A percentile compares a stretch with the other conserved stretches of the same genome.
These are phyloP conservation scores for Prorops nasuta DNA, from an alignment of 1,140 invertebrate genomes.

Conservation along the genomic window DNA sequence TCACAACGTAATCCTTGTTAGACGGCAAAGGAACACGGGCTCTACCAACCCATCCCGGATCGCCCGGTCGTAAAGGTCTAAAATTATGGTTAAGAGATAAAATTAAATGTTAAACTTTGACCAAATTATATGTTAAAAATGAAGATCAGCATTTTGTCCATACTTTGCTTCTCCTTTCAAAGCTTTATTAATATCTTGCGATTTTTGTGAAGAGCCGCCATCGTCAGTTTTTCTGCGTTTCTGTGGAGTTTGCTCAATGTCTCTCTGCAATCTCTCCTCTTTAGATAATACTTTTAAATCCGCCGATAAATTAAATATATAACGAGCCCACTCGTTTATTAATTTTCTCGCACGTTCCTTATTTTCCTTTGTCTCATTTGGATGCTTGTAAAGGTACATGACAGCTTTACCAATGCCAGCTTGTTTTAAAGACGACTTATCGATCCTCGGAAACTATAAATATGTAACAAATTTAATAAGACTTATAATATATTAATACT, in stretches of 20 bases:
- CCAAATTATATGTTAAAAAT: neutral
- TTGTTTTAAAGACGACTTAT: constrained; percentile 86
- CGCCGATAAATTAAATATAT: constrained; percentile 94
- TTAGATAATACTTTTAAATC: constrained; percentile 89
- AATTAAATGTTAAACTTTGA: constrained; percentile 9
- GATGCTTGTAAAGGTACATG: constrained; percentile 99
- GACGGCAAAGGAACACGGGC: constrained; percentile 94
- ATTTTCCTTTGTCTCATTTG: constrained; percentile 94
- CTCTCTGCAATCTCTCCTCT: constrained; percentile 86
- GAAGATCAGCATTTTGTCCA: constrained; percentile 17
- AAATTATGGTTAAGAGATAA: constrained; percentile 11
- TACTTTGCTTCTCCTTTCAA: constrained; percentile 64
- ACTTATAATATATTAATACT: too few species aligned
- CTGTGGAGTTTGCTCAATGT: constrained; percentile 84
- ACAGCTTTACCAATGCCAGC: constrained; percentile 97
- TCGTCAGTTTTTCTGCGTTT: constrained; percentile 60
- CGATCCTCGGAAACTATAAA: constrained; percentile 84
- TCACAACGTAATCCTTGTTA: constrained; percentile 93
- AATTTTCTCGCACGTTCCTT: constrained; percentile 85
- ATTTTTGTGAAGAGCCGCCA: constrained; percentile 42
- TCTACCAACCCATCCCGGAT: constrained; percentile 91
- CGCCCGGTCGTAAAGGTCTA: constrained; percentile 78
- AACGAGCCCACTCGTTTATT: constrained; percentile 95
- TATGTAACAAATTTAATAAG: neutral
- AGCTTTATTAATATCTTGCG: constrained; percentile 63